phyloP scores from a whole-genome alignment of 2,113 vertebrate species.

The Rhodinocichla rosea region DNA sequence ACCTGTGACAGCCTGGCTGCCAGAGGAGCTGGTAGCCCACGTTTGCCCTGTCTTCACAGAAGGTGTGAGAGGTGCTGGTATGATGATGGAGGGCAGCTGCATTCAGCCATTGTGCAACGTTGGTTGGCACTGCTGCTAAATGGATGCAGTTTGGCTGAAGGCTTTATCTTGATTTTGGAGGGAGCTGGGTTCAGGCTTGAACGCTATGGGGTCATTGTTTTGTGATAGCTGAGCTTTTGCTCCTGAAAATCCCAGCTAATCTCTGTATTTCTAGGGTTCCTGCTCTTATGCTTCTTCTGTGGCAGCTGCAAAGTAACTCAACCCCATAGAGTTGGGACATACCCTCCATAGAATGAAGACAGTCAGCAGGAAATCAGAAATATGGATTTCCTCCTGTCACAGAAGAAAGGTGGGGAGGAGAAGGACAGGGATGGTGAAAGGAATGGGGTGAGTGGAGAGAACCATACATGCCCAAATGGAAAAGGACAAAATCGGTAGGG shows the following conservation, averaged over 20 bases:
- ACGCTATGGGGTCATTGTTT: not conserved
- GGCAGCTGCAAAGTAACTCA: not conserved
- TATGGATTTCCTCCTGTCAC: not conserved
- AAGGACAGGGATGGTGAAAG: not conserved
- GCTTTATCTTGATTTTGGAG: not conserved
- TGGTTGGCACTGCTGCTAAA: not conserved
- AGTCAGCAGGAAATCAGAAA: not conserved
- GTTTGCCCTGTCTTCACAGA: not conserved
- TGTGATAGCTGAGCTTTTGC: not conserved
- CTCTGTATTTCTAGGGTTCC: not conserved
- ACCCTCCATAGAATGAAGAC: not conserved
- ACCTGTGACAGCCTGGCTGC: not conserved
- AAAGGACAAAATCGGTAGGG: constrained; percentile 67
- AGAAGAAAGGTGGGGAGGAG: not conserved
- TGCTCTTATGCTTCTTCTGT: not conserved
- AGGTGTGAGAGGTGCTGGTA: not conserved
- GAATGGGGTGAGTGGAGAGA: not conserved
- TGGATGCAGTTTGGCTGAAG: not conserved
- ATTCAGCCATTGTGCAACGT: not conserved
- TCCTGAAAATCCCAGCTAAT: not conserved
- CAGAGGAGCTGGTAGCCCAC: not conserved
- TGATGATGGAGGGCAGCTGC: not conserved
- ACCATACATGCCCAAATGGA: constrained; percentile 41
- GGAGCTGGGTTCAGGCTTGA: not conserved
- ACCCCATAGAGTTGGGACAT: not conserved